phyloP scores from a whole-genome alignment of 2,797 vertebrate genomes.

The Synanceia verrucosa region DNA sequence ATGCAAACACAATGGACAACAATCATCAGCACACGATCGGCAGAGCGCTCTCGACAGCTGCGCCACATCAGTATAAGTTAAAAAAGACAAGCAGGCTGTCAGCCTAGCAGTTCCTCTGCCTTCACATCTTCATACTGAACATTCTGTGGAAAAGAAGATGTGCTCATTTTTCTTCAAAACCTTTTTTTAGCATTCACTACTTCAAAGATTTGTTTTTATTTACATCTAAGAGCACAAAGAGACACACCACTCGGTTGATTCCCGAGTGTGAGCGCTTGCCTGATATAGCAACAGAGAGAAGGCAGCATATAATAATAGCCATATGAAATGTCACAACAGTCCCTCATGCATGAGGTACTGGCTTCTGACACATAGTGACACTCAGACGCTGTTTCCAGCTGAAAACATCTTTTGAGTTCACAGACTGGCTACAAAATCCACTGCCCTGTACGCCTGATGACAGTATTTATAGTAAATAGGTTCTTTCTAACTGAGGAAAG shows the following conservation, averaged over 20 bases:
- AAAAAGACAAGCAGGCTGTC: constrained; percentile 59
- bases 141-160: constrained; percentile 10
- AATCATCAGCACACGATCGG: constrained; percentile 24
- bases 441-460: constrained; percentile 38
- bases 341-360: constrained; percentile 63
- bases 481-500: constrained; percentile 52
- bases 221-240: constrained; percentile 61
- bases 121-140: constrained; percentile 47
- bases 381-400: constrained; percentile 46
- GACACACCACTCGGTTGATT: constrained; percentile 50
- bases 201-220: constrained; percentile 76
- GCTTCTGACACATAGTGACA: constrained; percentile 69
- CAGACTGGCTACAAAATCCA: constrained; percentile 38
- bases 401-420: constrained; percentile 59
- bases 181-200: constrained; percentile 58
- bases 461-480: constrained; percentile 72
- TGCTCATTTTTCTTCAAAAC: constrained; percentile 22
- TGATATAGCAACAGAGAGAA: constrained; percentile 73
- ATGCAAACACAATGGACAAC: constrained; percentile 40
- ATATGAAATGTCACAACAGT: constrained; percentile 70
- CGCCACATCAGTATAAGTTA: constrained; percentile 57
- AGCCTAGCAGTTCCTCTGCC: constrained; percentile 39
- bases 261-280: constrained; percentile 47
- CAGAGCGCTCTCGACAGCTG: constrained; percentile 46
- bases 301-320: constrained; percentile 71